phyloP scores from a whole-genome alignment of 2,113 vertebrate genomes.

The Pseudolaguvia tuberculata region DNA sequence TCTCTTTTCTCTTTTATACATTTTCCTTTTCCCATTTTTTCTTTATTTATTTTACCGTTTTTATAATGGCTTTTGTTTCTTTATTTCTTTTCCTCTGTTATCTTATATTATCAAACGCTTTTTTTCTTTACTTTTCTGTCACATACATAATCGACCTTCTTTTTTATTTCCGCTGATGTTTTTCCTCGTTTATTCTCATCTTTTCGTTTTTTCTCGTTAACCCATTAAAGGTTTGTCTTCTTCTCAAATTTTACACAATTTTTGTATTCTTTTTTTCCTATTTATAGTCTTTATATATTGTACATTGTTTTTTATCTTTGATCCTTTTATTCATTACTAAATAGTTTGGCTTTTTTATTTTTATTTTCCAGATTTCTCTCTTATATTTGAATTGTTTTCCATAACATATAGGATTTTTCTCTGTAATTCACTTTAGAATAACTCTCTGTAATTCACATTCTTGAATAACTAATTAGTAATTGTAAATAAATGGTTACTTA shows the following conservation, averaged over 20 bases:
- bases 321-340: too few relatives aligned
- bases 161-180: background rate
- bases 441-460: too few relatives aligned
- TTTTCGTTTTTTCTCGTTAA: background rate
- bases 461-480: too few relatives aligned
- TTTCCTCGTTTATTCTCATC: background rate
- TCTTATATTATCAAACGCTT: background rate
- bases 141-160: background rate
- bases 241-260: background rate
- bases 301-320: too few relatives aligned
- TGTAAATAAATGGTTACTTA: too few relatives aligned
- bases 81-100: background rate
- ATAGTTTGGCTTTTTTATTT: background rate
- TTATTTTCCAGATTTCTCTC: constrained; percentile 5
- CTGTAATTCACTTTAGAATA: background rate
- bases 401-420: background rate
- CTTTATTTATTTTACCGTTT: background rate
- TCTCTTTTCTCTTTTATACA: constrained; percentile 1
- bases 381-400: background rate
- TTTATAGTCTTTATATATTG: too few relatives aligned
- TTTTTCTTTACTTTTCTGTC: background rate
- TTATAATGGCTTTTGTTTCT: constrained; percentile 13
- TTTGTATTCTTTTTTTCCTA: background rate
- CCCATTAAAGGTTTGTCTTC: background rate
- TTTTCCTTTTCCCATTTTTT: constrained; percentile 1